phyloP scores from a whole-genome alignment of 2,113 vertebrate species.

The Xenopus laevis region DNA sequence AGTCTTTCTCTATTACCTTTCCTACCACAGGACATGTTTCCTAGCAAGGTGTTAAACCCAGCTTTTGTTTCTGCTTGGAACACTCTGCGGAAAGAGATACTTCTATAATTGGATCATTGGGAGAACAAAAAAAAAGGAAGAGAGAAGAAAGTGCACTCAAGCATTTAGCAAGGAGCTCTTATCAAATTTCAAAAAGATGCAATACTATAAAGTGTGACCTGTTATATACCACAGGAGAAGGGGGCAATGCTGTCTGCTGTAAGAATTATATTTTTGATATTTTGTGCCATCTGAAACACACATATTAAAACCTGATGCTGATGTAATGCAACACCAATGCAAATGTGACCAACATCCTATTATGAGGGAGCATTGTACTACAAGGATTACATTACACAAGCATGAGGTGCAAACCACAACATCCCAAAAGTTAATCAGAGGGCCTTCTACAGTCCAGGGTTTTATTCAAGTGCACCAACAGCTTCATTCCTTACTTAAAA shows the following conservation, averaged over 20 bases:
- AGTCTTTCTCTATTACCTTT: too few relatives aligned
- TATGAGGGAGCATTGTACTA: not conserved
- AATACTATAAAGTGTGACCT: not conserved
- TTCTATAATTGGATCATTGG: conserved; percentile 1
- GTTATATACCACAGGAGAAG: too few relatives aligned
- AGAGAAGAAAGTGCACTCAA: not conserved
- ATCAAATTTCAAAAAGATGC: not conserved
- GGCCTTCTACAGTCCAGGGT: conserved; percentile 5
- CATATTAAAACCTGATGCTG: not conserved
- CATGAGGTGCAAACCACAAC: not conserved
- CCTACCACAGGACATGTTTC: too few relatives aligned
- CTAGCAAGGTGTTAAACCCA: conserved; percentile 3
- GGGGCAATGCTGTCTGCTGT: too few relatives aligned
- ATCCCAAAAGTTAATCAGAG: conserved; percentile 8
- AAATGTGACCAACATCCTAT: conserved; percentile 4
- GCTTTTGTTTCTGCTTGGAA: conserved; percentile 24
- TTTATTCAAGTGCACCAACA: too few relatives aligned
- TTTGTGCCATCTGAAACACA: too few relatives aligned
- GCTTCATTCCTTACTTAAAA: too few relatives aligned
- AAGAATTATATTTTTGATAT: too few relatives aligned
- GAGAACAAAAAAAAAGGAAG: not conserved
- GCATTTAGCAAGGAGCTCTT: not conserved
- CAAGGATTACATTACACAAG: conserved; percentile 7
- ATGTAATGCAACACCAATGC: not conserved
- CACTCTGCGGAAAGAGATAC: not conserved